Percentiles rank a stretch among this genome's conserved stretches.
These are phyloP conservation scores for Eurois occulta DNA, from an alignment of 2,888 invertebrate genomes.

Conservation along the genomic window DNA sequence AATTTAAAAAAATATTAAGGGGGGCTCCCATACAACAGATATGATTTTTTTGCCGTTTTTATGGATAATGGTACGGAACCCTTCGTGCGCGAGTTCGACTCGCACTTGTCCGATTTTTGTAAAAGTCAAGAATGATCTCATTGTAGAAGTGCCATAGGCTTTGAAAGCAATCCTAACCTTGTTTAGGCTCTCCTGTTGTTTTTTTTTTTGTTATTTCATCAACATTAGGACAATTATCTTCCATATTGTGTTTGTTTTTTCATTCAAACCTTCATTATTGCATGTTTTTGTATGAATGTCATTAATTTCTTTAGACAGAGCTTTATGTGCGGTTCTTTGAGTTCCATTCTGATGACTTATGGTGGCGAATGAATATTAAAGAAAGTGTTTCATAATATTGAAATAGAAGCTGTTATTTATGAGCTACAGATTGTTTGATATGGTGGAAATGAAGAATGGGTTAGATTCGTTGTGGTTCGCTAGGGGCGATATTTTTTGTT, in stretches of 20 bases:
- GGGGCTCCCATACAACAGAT: too few relatives aligned
- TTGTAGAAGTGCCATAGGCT: not conserved
- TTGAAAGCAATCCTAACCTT: not conserved
- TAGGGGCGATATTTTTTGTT: not conserved
- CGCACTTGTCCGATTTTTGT: too few relatives aligned
- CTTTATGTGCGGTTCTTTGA: conserved; percentile 23
- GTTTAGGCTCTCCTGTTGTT: too few relatives aligned
- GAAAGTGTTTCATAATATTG: conserved; percentile 20
- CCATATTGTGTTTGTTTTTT: not conserved
- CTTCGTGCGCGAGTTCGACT: too few relatives aligned
- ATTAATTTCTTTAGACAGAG: conserved; percentile 5
- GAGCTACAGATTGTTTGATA: conserved; percentile 36
- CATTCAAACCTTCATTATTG: not conserved
- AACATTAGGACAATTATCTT: not conserved
- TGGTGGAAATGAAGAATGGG: conserved; percentile 22
- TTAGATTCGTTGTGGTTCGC: conserved; percentile 4
- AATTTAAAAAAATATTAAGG: too few relatives aligned
- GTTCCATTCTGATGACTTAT: conserved; percentile 35
- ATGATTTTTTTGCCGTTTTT: too few relatives aligned
- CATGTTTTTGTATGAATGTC: not conserved
- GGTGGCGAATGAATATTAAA: conserved; percentile 33
- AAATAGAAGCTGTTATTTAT: conserved; percentile 50
- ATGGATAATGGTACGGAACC: too few relatives aligned
- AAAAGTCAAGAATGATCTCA: not conserved
- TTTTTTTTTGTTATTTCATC: not conserved